Conservation (phyloP, 2,888 invertebrate species). For the Ceramica pisi region DNA sequence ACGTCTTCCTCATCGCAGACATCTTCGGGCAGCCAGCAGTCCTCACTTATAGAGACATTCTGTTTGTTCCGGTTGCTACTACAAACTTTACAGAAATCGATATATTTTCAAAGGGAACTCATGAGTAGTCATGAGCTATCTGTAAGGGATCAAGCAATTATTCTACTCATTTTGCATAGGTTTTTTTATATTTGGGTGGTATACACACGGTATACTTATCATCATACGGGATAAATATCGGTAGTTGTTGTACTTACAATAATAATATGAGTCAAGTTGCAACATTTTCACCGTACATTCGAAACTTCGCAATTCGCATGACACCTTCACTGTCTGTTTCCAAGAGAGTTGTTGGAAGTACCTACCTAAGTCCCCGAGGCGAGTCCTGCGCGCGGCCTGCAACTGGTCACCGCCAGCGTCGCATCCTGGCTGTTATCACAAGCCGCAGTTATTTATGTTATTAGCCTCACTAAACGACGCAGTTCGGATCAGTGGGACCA, state of each 20-base stretch:
- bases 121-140: background rate
- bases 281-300: too few species aligned
- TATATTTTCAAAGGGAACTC: too few species aligned
- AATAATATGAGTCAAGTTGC: too few species aligned
- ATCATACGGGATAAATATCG: too few species aligned
- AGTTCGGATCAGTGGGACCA: conserved; percentile 43
- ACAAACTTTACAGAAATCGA: background rate
- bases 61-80: background rate
- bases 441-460: conserved; percentile 30
- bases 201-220: too few species aligned
- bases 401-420: background rate
- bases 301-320: background rate
- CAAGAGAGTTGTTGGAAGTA: too few species aligned
- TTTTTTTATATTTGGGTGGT: too few species aligned
- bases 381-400: background rate
- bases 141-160: background rate
- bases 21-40: background rate
- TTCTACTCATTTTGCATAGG: background rate
- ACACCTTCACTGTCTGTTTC: background rate
- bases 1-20: background rate
- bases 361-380: fast-evolving
- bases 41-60: background rate
- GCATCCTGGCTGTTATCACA: conserved; percentile 24
- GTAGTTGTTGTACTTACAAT: too few species aligned
- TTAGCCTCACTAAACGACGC: conserved; percentile 26